A percentile compares a stretch with the other conserved stretches of the same genome.
Conservation (phyloP, 2,888 invertebrate genomes). For the Cheilosia impressa region DNA sequence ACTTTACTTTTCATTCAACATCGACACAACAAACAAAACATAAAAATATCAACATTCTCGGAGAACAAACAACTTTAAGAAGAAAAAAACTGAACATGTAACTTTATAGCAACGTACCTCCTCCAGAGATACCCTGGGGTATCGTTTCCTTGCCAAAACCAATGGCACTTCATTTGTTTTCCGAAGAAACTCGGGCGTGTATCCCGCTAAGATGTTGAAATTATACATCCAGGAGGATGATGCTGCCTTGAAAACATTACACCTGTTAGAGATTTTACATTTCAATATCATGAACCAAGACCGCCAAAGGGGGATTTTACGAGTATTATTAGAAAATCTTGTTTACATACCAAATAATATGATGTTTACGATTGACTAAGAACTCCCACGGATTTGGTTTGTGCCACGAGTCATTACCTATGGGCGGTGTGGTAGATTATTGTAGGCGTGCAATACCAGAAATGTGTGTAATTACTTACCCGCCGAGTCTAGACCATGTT, state of each 20-base stretch:
- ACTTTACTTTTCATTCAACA: neutral
- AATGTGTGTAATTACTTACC: constrained; percentile 76
- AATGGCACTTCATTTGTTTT: constrained; percentile 91
- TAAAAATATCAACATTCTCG: neutral
- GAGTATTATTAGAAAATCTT: constrained; percentile 18
- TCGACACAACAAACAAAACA: neutral
- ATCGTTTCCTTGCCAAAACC: constrained; percentile 90
- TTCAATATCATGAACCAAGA: constrained; percentile 32
- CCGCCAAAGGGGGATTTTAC: constrained; percentile 12
- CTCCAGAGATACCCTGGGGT: constrained; percentile 89
- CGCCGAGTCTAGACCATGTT: constrained; percentile 81
- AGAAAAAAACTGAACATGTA: constrained; percentile 9
- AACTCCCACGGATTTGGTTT: constrained; percentile 94
- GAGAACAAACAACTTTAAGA: constrained; percentile 46
- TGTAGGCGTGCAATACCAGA: too few relatives aligned
- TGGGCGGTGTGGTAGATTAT: neutral
- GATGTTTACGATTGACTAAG: constrained; percentile 91
- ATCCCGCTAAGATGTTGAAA: constrained; percentile 93
- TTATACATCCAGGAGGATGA: constrained; percentile 97
- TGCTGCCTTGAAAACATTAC: constrained; percentile 92
- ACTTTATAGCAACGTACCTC: constrained; percentile 82
- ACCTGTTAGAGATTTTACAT: constrained; percentile 84
- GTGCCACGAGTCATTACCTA: constrained; percentile 83
- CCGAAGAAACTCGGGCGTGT: constrained; percentile 90
- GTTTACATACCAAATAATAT: constrained; percentile 89